Conservation (phyloP, 2,113 vertebrate genomes). For the Atherinomorus stipes region DNA sequence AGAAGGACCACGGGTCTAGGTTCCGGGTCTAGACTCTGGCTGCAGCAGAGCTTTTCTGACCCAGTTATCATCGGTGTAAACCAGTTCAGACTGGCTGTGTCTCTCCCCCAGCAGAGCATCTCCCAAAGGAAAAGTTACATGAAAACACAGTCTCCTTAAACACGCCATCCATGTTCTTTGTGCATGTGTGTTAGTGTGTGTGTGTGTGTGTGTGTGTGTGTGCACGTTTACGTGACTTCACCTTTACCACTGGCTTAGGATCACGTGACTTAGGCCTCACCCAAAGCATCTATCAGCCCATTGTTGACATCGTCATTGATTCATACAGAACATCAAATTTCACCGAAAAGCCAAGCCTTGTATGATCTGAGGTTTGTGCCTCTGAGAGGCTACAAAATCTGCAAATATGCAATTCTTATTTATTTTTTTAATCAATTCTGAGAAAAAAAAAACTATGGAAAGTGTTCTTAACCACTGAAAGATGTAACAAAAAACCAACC, state of each 20-base stretch:
- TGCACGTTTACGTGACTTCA: conserved; percentile 52
- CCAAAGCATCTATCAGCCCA: conserved; percentile 63
- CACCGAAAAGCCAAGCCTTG: conserved; percentile 88
- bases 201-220: conserved; percentile 30
- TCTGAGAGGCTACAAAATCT: conserved; percentile 92
- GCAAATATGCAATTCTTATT: conserved; percentile 95
- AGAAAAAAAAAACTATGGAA: conserved; percentile 78
- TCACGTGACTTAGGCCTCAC: conserved; percentile 37
- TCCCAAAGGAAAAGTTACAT: conserved; percentile 71
- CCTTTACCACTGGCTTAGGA: conserved; percentile 47
- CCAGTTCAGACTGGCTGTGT: conserved; percentile 76
- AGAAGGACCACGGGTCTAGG: conserved; percentile 22
- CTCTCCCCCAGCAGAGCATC: conserved; percentile 76
- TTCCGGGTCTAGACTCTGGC: too few species aligned
- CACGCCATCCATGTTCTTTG: conserved; percentile 45
- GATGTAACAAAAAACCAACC: conserved; percentile 78
- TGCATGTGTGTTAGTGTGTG: conserved; percentile 51
- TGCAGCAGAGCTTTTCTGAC: conserved; percentile 51
- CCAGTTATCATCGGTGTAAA: conserved; percentile 78
- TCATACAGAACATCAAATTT: conserved; percentile 76
- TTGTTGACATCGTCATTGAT: conserved; percentile 63
- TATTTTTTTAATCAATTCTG: conserved; percentile 86
- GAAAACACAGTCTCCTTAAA: conserved; percentile 58
- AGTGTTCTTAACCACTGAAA: conserved; percentile 94
- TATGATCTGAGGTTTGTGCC: conserved; percentile 87